These are phyloP conservation scores for Nasonia longicornis DNA, from an alignment of 1,140 invertebrate genomes.

Conservation along the genomic window DNA sequence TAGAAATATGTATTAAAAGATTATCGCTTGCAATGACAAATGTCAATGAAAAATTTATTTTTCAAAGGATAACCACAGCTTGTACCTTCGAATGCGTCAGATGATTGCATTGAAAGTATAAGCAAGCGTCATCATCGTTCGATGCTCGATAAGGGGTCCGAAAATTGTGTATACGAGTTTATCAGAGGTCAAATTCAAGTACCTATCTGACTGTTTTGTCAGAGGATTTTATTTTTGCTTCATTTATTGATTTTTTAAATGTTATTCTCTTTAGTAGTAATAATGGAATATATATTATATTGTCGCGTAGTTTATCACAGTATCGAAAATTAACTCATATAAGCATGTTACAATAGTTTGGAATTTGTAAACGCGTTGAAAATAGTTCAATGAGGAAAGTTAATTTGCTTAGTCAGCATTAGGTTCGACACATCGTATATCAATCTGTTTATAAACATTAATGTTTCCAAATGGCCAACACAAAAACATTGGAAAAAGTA, in stretches of 20 bases:
- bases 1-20: too few relatives aligned
- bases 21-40: too few relatives aligned
- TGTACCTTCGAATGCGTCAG: constrained; percentile 11
- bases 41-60: not conserved
- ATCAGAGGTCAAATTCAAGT: constrained; percentile 37
- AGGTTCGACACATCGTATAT: too few relatives aligned
- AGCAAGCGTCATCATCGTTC: constrained; percentile 40
- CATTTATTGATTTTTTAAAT: not conserved
- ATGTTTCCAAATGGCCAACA: not conserved
- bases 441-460: too few relatives aligned
- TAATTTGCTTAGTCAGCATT: too few relatives aligned
- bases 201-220: not conserved
- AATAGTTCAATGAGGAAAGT: not conserved
- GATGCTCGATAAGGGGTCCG: constrained; percentile 29
- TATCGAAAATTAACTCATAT: not conserved
- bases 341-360: not conserved
- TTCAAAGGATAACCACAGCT: not conserved
- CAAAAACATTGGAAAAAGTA: not conserved
- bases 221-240: not conserved
- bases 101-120: constrained; percentile 34
- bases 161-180: constrained; percentile 22
- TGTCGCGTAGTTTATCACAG: too few relatives aligned
- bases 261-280: not conserved
- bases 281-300: not conserved
- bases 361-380: too few relatives aligned